Evolutionary conservation across 30 jellyfish, hydroid and myxozoan species (phyloP), one percentile per base, ranked within the genome.

Genomic region (Hydra vulgaris): DNA sequence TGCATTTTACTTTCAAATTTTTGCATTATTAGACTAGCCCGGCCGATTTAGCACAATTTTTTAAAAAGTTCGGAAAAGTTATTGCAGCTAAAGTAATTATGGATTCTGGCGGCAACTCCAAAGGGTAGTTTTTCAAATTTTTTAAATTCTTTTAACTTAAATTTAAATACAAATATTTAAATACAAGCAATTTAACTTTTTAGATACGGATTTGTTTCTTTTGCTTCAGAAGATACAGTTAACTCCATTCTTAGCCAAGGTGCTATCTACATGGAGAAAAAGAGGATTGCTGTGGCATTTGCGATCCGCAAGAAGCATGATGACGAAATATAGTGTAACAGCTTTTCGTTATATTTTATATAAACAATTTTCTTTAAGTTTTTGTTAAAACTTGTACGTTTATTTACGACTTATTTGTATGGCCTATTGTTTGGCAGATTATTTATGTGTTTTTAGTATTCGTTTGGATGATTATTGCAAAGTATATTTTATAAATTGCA

Each of bases 161-260:
- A n/a, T n/a, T n/a, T n/a, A n/a, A n/a, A n/a, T n/a, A n/a, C n/a
- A n/a, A n/a, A n/a, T n/a, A n/a, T n/a, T n/a, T 15, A 56, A n/a
- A 56, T 17, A 17, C n/a, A n/a, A 15, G 18, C 17, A 56, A 56
- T 17, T 56, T 79, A 53, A 54, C 21, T 66, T 16, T 66, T 23
- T 70, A 80, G 87, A n/a, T 80, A 80, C 52, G 87, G 87, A 4
- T 80, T 80, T 26, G 87, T 80, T 15, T 66, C 87, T 1, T 80
- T 80, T 22, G 87, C 66, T 66, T 23, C 83, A 15, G 68, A 72
- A 16, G 81, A 80, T 21, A 52, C 70, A 16, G 83, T 70, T 7
- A 70, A 80, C 22, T 61, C 23, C 69, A 26, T 80, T 66, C 56
- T 80, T 8, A 66, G 53, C 22, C 23, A 21, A 18, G 83, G 84